phyloP scores from a whole-genome alignment of 2,797 vertebrate species.

The Lutjanus campechanus region DNA sequence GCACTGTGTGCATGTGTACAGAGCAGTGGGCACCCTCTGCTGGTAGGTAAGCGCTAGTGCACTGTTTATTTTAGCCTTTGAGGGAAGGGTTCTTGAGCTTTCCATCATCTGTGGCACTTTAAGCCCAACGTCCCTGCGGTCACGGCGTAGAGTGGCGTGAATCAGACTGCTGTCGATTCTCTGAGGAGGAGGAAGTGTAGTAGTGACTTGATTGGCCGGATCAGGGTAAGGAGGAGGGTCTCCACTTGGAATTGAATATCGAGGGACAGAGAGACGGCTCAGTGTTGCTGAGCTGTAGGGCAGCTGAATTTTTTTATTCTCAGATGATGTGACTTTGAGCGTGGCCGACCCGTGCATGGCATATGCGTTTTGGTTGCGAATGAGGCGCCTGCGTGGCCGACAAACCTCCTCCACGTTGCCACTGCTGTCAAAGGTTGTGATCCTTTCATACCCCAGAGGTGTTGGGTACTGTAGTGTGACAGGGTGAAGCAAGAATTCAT shows the following conservation, averaged over 20 bases:
- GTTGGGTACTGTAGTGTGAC: constrained; percentile 91
- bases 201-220: constrained; percentile 89
- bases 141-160: constrained; percentile 93
- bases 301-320: constrained; percentile 94
- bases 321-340: constrained; percentile 91
- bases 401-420: constrained; percentile 99
- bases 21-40: constrained; percentile 88
- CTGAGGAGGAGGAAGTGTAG: constrained; percentile 87
- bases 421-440: constrained; percentile 98
- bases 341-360: constrained; percentile 93
- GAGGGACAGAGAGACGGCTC: constrained; percentile 94
- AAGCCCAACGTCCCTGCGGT: constrained; percentile 91
- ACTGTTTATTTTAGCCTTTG: constrained; percentile 92
- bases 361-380: constrained; percentile 93
- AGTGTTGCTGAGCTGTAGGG: constrained; percentile 97
- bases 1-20: constrained; percentile 98
- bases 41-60: constrained; percentile 89
- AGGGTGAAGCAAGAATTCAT: constrained; percentile 92
- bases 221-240: constrained; percentile 98
- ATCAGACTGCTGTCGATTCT: constrained; percentile 93
- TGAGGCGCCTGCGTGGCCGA: constrained; percentile 92
- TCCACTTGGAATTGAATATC: constrained; percentile 95
- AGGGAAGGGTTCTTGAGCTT: constrained; percentile 92
- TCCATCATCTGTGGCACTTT: constrained; percentile 93
- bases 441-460: constrained; percentile 95